Conservation (phyloP, 1,140 invertebrate genomes). For the Chlorops oryzae region DNA sequence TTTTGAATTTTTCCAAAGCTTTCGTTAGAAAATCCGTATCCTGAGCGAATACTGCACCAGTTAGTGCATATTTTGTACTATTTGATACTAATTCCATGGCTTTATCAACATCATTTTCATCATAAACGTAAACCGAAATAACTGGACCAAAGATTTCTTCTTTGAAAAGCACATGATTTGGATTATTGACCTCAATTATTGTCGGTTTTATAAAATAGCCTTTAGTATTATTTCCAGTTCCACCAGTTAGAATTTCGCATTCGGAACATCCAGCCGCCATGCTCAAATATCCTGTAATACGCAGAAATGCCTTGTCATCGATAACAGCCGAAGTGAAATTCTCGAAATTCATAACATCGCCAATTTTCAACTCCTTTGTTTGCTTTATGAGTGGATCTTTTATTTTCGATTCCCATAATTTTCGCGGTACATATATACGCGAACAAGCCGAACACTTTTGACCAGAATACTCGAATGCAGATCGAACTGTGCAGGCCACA, state of each 20-base stretch:
- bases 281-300: conserved; percentile 83
- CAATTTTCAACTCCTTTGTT: conserved; percentile 62
- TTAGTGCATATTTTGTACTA: conserved; percentile 83
- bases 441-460: conserved; percentile 99
- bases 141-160: conserved; percentile 98
- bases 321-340: conserved; percentile 93
- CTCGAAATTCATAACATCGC: conserved; percentile 74
- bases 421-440: conserved; percentile 88
- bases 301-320: conserved; percentile 81
- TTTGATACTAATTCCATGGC: conserved; percentile 65
- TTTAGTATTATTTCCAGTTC: conserved; percentile 71
- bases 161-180: conserved; percentile 81
- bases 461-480: conserved; percentile 91
- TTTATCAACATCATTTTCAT: conserved; percentile 66
- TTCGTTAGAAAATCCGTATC: conserved; percentile 72
- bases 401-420: conserved; percentile 63
- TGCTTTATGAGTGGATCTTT: conserved; percentile 39
- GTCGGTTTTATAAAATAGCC: conserved; percentile 98
- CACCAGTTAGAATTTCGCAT: conserved; percentile 78
- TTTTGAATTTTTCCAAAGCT: conserved; percentile 72
- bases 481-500: conserved; percentile 75
- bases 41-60: conserved; percentile 86
- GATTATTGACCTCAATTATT: conserved; percentile 78
- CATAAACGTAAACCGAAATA: conserved; percentile 85
- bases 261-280: conserved; percentile 72